phyloP scores from a whole-genome alignment of 2,113 vertebrate species.

The Coregonus clupeaformis region DNA sequence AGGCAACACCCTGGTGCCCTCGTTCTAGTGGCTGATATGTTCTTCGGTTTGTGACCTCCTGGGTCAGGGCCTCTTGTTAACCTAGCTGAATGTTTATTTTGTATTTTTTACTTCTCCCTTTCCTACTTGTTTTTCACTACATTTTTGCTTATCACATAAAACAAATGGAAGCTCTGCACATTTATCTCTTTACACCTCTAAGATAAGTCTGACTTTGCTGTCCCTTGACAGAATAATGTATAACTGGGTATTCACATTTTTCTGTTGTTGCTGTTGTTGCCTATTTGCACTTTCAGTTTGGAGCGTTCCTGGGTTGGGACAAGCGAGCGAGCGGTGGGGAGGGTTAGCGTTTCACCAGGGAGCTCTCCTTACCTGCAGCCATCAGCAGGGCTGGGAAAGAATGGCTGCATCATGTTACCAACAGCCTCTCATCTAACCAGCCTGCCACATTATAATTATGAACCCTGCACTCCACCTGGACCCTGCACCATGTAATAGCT shows the following conservation, averaged over 20 bases:
- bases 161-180: background rate
- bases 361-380: slow-evolving; percentile 69
- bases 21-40: slow-evolving; percentile 9
- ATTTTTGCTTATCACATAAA: background rate
- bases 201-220: background rate
- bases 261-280: background rate
- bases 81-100: background rate
- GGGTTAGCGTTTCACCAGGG: slow-evolving; percentile 63
- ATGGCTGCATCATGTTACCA: slow-evolving; percentile 67
- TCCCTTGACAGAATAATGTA: background rate
- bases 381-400: slow-evolving; percentile 53
- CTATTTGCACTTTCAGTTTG: slow-evolving; percentile 61
- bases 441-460: slow-evolving; percentile 51
- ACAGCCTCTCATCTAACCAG: slow-evolving; percentile 64
- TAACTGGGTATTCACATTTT: background rate
- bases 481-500: slow-evolving; percentile 31
- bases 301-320: slow-evolving; percentile 45
- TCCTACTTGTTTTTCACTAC: background rate
- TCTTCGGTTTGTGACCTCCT: slow-evolving; percentile 15
- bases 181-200: background rate
- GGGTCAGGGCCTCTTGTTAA: background rate
- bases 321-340: slow-evolving; percentile 9
- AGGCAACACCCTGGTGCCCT: slow-evolving; percentile 12
- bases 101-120: background rate
- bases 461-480: slow-evolving; percentile 53